Evolutionary conservation across 2,113 vertebrate species (phyloP).

Genomic region (Canis aureus): DNA sequence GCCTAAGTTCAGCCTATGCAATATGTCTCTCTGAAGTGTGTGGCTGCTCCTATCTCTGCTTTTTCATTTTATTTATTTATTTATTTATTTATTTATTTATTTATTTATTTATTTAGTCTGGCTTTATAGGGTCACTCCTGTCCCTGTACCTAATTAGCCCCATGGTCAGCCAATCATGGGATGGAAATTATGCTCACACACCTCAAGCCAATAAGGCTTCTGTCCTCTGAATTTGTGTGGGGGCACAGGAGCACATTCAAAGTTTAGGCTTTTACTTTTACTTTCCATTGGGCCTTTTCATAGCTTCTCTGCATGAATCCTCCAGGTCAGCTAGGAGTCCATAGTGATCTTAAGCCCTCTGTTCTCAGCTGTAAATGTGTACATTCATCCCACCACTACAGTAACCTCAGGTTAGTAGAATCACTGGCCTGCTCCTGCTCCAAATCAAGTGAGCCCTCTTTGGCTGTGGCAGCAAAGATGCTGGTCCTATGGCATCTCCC

Average conservation of each 20-base stretch:
- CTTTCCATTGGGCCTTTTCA: neutral
- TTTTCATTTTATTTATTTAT: neutral
- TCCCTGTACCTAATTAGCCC: neutral
- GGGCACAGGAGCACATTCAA: neutral
- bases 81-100: constrained; percentile 18
- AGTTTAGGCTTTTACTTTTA: neutral
- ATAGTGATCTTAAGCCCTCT: neutral
- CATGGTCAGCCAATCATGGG: neutral
- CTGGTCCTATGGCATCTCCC: neutral
- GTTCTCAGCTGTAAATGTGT: neutral
- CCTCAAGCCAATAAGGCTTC: neutral
- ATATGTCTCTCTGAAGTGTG: neutral
- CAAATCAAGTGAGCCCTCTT: neutral
- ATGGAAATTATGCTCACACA: neutral
- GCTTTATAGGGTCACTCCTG: neutral
- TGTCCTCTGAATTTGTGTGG: neutral
- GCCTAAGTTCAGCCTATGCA: neutral
- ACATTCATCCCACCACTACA: neutral
- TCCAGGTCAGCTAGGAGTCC: neutral
- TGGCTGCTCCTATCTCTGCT: neutral
- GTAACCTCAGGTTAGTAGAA: neutral
- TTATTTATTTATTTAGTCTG: constrained; percentile 15
- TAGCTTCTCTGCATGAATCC: neutral
- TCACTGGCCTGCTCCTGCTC: neutral
- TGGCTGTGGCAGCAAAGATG: neutral